Evolutionary conservation across 1,140 invertebrate species (phyloP), one percentile per base, ranked within the genome.

Genomic region (Brachionus asplanchnoidis): DNA sequence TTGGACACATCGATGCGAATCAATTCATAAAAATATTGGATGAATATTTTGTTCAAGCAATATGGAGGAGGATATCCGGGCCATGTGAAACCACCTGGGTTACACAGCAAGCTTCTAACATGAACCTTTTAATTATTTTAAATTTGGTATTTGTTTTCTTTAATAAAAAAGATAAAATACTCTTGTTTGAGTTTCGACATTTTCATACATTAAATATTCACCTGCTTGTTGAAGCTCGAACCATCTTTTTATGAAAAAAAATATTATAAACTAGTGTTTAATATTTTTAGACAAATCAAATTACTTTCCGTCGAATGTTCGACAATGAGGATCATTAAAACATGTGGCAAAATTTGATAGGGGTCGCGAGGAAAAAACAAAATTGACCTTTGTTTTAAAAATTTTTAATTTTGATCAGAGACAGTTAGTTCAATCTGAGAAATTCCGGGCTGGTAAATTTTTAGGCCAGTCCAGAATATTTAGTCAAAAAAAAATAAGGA

Each of bases 201-300:
- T 77, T 77, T 77, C 73, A 50, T 77, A 77, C 73, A 77, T 77
- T 77, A 26, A 12, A 50, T 36, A 77, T 77, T 77, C 73, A 0
- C 73, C 73, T 50, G 40, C 26, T 50, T 36, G 42, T 26, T 77
- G 73, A 50, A 77, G 26, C n/a, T 77, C 73, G 20, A 77, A 77
- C 14, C 20, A 50, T 50, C 73, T 77, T 20, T 36, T 7, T 9
- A 46, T 50, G 23, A 53, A 14, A 28, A 46, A 50, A 8, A 26
- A 28, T 42, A 12, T 44, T 42, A 40, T 46, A 26, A 17, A 32
- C 7, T 46, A 14, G 53, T n/a, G 1, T 8, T 46, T 20, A n/a
- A 1, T 2, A 75, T 20, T 44, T 44, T 20, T 9, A 44, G 20
- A 8, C 1, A 26, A 75, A 44, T 75, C n/a, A 26, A 44, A 23